A percentile compares a stretch with the other conserved stretches of the same genome.
Conservation (phyloP, 2,797 vertebrate species). For the Sebastes goodei region DNA sequence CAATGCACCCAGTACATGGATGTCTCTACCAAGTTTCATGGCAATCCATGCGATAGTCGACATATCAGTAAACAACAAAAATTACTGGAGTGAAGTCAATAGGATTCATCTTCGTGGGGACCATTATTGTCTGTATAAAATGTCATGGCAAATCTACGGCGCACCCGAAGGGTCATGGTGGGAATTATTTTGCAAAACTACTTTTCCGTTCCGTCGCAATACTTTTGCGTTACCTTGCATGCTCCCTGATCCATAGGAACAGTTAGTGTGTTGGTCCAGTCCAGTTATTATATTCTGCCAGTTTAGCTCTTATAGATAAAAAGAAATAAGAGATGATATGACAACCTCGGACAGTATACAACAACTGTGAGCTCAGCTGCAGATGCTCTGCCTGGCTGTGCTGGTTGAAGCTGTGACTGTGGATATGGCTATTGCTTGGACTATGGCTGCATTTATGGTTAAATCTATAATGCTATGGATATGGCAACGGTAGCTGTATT, state of each 20-base stretch:
- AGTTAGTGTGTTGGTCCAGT: background rate
- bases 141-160: background rate
- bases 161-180: no score
- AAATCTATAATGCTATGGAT: background rate
- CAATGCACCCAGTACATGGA: background rate
- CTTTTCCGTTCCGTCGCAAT: background rate
- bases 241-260: background rate
- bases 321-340: background rate
- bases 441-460: no score
- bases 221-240: background rate
- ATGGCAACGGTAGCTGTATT: no score
- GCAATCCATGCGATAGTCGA: background rate
- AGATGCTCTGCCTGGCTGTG: background rate
- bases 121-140: background rate
- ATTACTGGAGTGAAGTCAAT: background rate
- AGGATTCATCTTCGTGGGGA: background rate
- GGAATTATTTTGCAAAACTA: background rate
- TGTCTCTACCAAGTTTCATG: background rate
- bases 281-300: background rate
- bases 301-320: background rate
- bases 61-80: background rate
- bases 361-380: background rate
- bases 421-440: background rate
- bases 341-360: background rate
- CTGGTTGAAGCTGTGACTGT: background rate